These are phyloP conservation scores for Ridgeia piscesae DNA, from an alignment of 1,140 invertebrate species.

Conservation along the genomic window DNA sequence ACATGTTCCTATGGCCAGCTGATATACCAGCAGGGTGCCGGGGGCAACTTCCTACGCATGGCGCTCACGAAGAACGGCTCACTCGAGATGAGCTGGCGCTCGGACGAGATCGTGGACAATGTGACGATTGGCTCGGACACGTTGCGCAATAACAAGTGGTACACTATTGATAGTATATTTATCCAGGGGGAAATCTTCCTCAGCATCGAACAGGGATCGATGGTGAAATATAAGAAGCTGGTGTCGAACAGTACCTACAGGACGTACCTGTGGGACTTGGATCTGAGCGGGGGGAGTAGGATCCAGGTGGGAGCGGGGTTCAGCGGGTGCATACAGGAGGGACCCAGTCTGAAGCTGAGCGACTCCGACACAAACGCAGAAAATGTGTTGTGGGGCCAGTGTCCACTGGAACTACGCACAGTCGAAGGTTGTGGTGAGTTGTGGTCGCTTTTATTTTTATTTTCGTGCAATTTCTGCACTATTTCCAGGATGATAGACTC, in stretches of 20 bases:
- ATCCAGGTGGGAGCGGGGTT: constrained; percentile 72
- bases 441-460: not conserved
- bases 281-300: constrained; percentile 65
- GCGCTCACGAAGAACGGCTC: constrained; percentile 26
- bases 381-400: constrained; percentile 73
- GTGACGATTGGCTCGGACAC: not conserved
- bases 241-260: constrained; percentile 77
- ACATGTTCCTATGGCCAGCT: constrained; percentile 37
- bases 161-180: constrained; percentile 33
- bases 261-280: constrained; percentile 58
- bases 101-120: not conserved
- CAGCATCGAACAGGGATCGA: constrained; percentile 26
- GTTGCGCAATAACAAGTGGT: constrained; percentile 35
- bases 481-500: not conserved
- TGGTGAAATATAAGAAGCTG: constrained; percentile 44
- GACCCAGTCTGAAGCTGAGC: constrained; percentile 76
- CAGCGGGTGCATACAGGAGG: constrained; percentile 80
- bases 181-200: constrained; percentile 31
- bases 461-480: not conserved
- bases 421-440: constrained; percentile 65
- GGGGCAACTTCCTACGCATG: constrained; percentile 33
- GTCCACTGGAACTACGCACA: constrained; percentile 65
- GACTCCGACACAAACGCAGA: constrained; percentile 63
- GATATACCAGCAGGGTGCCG: constrained; percentile 33
- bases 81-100: constrained; percentile 25